Conservation (phyloP, 1,140 invertebrate species). For the Heliconius congener region DNA sequence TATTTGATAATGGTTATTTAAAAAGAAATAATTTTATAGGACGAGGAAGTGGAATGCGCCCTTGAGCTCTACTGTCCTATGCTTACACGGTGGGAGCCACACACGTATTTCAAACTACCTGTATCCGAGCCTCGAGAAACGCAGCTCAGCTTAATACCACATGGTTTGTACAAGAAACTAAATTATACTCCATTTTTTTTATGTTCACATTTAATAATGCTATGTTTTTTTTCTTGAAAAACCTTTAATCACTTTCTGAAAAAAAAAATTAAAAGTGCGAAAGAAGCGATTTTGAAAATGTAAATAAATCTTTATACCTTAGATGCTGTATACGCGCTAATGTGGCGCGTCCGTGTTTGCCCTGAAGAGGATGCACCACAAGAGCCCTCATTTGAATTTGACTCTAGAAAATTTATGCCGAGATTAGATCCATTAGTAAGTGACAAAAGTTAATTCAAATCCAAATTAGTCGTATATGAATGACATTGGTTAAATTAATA, state of each 20-base stretch:
- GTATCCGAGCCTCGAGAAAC: conserved; percentile 53
- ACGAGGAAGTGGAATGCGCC: conserved; percentile 58
- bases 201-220: too few species aligned
- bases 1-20: background rate
- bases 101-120: conserved; percentile 60
- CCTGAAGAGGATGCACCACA: conserved; percentile 21
- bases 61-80: conserved; percentile 56
- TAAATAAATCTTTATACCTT: conserved; percentile 16
- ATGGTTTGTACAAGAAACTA: background rate
- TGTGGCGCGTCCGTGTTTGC: conserved; percentile 59
- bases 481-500: too few species aligned
- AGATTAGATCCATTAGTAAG: conserved; percentile 55
- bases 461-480: too few species aligned
- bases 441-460: background rate
- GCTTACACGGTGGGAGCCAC: conserved; percentile 54
- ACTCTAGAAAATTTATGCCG: conserved; percentile 50
- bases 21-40: conserved; percentile 36
- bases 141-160: conserved; percentile 33
- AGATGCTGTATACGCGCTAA: conserved; percentile 61
- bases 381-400: conserved; percentile 49
- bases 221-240: too few species aligned
- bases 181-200: background rate
- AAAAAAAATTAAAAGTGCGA: too few species aligned
- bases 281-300: too few species aligned
- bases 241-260: too few species aligned